A percentile compares a stretch with the other conserved stretches of the same genome.
Evolutionary conservation across 2,888 invertebrate genomes (phyloP).

Genomic region (Mimachlamys varia): DNA sequence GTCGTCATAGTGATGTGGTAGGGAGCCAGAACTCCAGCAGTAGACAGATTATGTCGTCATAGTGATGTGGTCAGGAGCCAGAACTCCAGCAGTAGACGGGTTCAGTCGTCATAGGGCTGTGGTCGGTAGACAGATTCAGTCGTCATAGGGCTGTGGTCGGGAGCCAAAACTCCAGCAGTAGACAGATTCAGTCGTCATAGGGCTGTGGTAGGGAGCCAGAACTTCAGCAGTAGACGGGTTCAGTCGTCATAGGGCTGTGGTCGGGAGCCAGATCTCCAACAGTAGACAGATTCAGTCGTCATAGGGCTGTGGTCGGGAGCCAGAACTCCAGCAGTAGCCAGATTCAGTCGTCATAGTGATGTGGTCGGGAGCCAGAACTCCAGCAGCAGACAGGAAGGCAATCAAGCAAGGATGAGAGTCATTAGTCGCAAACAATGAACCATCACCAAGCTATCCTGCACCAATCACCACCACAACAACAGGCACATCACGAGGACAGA

Average conservation of each 20-base stretch:
- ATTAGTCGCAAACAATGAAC: conserved; percentile 23
- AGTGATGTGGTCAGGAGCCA: neutral
- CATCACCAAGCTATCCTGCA: neutral
- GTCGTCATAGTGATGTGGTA: neutral
- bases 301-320: neutral
- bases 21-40: neutral
- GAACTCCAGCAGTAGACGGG: neutral
- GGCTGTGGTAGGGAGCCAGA: neutral
- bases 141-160: neutral
- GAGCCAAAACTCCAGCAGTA: neutral
- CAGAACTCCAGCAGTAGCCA: neutral
- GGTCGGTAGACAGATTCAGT: neutral
- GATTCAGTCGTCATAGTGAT: neutral
- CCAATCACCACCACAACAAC: neutral
- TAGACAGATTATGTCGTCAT: neutral
- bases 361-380: neutral
- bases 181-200: neutral
- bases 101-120: neutral
- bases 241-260: neutral
- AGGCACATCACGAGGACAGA: neutral
- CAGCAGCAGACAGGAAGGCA: neutral
- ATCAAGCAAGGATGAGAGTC: conserved; percentile 19
- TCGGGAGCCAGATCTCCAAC: neutral
- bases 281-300: neutral
- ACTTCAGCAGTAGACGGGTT: neutral